phyloP scores from a whole-genome alignment of 2,113 vertebrate species.

The Bambusicola thoracicus region DNA sequence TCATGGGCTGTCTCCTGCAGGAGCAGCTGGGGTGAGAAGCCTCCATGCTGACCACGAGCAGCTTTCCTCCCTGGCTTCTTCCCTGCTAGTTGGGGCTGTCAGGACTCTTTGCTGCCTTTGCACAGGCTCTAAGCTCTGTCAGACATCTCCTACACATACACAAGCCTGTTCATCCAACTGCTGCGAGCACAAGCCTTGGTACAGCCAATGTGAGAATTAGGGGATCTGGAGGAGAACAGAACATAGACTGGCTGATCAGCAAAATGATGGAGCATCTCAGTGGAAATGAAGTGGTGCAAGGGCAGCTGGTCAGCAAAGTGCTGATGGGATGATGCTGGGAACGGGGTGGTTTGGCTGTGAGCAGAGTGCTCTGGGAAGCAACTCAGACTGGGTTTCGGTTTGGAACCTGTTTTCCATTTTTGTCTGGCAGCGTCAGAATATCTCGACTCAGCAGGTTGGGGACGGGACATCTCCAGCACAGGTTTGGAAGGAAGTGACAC shows the following conservation, averaged over 20 bases:
- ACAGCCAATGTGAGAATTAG: not conserved
- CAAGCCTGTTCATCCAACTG: not conserved
- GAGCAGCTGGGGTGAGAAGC: not conserved
- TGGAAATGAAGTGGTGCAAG: not conserved
- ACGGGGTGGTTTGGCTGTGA: not conserved
- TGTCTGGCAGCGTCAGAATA: not conserved
- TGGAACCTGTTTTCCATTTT: not conserved
- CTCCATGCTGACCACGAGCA: not conserved
- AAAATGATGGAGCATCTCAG: not conserved
- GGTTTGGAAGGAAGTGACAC: not conserved
- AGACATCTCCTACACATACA: accelerated
- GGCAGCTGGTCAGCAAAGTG: not conserved
- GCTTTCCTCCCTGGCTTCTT: not conserved
- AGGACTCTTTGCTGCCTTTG: not conserved
- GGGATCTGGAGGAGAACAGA: not conserved
- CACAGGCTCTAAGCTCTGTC: not conserved
- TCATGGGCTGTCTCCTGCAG: not conserved
- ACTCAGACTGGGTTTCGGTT: not conserved
- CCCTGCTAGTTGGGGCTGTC: not conserved
- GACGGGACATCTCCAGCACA: not conserved
- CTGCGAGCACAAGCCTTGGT: not conserved
- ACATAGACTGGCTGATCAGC: not conserved
- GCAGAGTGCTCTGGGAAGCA: not conserved
- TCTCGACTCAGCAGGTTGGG: not conserved
- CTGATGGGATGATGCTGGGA: accelerated